Percentiles rank a stretch among this genome's conserved stretches.
Conservation (phyloP, 2,888 invertebrate species). For the Mayetiola destructor region DNA sequence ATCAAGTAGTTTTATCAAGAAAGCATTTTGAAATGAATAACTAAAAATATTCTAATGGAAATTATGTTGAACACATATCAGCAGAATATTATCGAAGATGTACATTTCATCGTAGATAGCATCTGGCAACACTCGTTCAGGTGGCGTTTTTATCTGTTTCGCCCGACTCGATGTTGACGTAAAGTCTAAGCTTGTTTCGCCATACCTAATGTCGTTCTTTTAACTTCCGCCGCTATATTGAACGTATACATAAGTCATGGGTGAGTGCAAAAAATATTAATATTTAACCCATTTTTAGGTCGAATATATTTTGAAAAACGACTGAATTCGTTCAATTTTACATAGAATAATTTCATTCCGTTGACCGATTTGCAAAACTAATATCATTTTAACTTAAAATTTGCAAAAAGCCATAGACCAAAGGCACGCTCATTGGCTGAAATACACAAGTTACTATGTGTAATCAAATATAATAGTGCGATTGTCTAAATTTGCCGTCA, state of each 20-base stretch:
- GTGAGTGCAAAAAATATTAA: background rate
- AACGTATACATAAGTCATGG: slow-evolving; percentile 13
- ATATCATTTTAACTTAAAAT: background rate
- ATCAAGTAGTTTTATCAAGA: no score
- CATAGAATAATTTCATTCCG: background rate
- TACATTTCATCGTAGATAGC: no score
- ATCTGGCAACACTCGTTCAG: background rate
- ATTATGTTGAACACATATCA: no score
- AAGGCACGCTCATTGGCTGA: no score
- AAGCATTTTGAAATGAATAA: no score
- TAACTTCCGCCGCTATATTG: background rate
- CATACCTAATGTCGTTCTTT: slow-evolving; percentile 10
- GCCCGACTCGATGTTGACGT: background rate
- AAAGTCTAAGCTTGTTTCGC: slow-evolving; percentile 6
- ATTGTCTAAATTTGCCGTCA: no score
- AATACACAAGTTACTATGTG: no score
- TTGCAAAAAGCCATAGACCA: no score
- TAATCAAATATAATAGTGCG: no score
- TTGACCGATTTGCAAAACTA: background rate
- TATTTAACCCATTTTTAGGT: background rate
- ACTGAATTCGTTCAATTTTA: background rate
- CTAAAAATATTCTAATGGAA: no score
- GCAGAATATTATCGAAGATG: no score
- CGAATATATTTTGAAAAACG: background rate
- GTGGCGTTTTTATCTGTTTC: background rate